Percentiles rank a stretch among this genome's conserved stretches.
These are phyloP conservation scores for Sanderia malayensis DNA, from an alignment of 30 jellyfish, hydroid and myxozoan genomes.

Conservation along the genomic window DNA sequence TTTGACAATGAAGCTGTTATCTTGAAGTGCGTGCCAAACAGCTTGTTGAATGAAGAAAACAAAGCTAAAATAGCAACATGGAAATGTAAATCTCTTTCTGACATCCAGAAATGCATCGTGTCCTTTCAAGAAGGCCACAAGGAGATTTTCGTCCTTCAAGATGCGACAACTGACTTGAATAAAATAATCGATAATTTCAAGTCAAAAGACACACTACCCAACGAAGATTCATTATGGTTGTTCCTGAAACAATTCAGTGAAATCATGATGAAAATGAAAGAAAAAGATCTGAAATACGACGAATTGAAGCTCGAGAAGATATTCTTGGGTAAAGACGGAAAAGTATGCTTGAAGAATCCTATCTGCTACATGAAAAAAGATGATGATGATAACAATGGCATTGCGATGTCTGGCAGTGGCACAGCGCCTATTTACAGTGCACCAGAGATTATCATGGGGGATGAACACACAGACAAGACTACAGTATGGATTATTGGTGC, in stretches of 20 bases:
- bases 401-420: conserved; percentile 59
- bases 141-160: conserved; percentile 31
- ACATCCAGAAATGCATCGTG: conserved; percentile 40
- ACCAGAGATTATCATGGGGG: conserved; percentile 67
- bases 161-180: conserved; percentile 9
- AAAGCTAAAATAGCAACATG: conserved; percentile 20
- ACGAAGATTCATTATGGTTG: conserved; percentile 49
- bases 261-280: conserved; percentile 18
- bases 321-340: conserved; percentile 37
- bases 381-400: conserved; percentile 31
- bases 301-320: conserved; percentile 36
- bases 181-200: conserved; percentile 9
- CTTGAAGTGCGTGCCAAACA: conserved; percentile 39
- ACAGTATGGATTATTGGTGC: conserved; percentile 54
- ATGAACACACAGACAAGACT: conserved; percentile 33
- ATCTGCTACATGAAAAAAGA: conserved; percentile 26
- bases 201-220: conserved; percentile 7
- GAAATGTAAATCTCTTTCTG: conserved; percentile 25
- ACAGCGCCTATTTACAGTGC: conserved; percentile 56
- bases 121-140: conserved; percentile 55
- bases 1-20: conserved; percentile 32
- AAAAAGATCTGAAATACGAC: conserved; percentile 24
- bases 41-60: conserved; percentile 32
- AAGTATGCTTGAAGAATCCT: conserved; percentile 27
- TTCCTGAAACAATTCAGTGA: conserved; percentile 23